A percentile compares a stretch with the other conserved stretches of the same genome.
These are phyloP conservation scores for Metopolophium dirhodum DNA, from an alignment of 1,140 invertebrate genomes.

Conservation along the genomic window DNA sequence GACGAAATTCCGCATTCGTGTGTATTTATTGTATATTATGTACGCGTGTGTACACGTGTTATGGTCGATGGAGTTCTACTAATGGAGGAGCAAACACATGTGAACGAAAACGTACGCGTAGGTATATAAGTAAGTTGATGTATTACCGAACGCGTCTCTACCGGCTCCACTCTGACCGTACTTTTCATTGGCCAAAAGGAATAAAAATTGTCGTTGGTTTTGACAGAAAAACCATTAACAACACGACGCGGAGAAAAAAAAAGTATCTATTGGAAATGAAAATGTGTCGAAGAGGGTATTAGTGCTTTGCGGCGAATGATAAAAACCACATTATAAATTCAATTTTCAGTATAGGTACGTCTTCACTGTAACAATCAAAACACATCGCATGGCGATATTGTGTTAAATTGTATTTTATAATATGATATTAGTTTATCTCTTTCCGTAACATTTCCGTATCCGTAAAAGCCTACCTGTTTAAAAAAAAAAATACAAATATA, in stretches of 20 bases:
- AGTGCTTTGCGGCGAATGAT: background rate
- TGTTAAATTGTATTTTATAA: background rate
- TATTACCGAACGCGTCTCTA: conserved; percentile 21
- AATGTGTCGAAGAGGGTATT: background rate
- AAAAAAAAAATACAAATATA: background rate
- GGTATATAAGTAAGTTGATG: conserved; percentile 4
- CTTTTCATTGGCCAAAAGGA: background rate
- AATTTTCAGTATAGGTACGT: background rate
- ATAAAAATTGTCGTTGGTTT: conserved; percentile 44
- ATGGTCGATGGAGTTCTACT: conserved; percentile 40
- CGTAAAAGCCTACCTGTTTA: background rate
- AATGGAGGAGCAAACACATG: conserved; percentile 37
- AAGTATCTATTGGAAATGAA: conserved; percentile 19
- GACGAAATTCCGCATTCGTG: background rate
- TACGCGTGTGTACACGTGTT: background rate
- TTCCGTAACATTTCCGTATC: background rate
- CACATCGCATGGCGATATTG: background rate
- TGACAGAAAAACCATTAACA: conserved; percentile 37
- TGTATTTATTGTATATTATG: background rate
- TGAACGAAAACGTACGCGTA: background rate
- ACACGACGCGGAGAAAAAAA: background rate
- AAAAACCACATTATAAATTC: conserved; percentile 10
- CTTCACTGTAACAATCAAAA: background rate
- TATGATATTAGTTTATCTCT: background rate
- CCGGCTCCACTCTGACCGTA: conserved; percentile 1